phyloP scores from a whole-genome alignment of 2,113 vertebrate genomes.

The Ahaetulla prasina region DNA sequence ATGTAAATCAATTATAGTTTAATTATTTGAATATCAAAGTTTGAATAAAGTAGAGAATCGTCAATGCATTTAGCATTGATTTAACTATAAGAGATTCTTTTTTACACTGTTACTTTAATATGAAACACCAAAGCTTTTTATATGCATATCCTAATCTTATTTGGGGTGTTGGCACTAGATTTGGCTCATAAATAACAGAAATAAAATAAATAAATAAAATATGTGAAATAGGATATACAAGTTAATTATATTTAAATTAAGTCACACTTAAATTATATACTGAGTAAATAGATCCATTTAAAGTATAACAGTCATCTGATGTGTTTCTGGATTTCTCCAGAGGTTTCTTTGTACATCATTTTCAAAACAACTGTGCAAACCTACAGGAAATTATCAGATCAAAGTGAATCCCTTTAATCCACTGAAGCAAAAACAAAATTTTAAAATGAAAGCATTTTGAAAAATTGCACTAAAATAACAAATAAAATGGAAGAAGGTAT shows the following conservation, averaged over 20 bases:
- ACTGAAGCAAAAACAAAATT: neutral
- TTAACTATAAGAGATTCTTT: neutral
- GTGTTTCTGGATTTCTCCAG: neutral
- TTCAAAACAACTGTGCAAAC: neutral
- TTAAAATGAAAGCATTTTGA: neutral
- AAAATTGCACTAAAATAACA: neutral
- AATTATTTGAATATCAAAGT: neutral
- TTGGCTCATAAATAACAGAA: neutral
- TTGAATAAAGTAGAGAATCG: neutral
- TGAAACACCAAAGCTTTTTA: neutral
- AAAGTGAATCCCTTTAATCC: neutral
- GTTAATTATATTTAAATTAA: neutral
- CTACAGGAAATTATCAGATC: neutral
- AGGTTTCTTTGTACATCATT: neutral
- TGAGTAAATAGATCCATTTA: neutral
- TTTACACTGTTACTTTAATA: neutral
- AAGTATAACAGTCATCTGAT: neutral
- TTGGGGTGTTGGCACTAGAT: neutral
- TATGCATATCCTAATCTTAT: neutral
- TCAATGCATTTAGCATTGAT: neutral
- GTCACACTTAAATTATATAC: neutral
- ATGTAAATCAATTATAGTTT: neutral
- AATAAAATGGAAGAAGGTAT: neutral
- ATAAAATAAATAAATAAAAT: neutral
- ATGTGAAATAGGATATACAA: neutral